Base-by-base conservation (phyloP, 2,113 vertebrate species). In the Oxyruncus cristatus region DNA sequence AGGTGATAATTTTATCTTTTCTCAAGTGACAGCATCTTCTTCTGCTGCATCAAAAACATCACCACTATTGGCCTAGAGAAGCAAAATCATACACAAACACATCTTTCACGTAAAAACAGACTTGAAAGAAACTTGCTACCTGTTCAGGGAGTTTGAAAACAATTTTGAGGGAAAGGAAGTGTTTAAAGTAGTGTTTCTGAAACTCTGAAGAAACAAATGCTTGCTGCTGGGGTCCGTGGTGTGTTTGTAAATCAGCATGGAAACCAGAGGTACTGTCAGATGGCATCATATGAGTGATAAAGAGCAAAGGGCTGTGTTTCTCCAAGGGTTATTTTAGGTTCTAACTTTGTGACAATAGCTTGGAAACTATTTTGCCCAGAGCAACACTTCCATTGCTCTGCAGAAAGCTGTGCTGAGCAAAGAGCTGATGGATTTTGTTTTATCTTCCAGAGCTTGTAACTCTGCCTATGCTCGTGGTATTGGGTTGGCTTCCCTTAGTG, bases 1-100 rank as follows among this genome's bases (percentile, higher is more conserved):
- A 96, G 96, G 96, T 94, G 86, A 76, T 97, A 94, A 96, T 97
- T 96, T 96, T 94, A 56, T 87, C 94, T 92, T 85, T 85, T 74
- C 94, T 90, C 4, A 2, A 94, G 61, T 96, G 94, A 96, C 96
- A 94, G 76, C 80, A 4, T 94, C 77, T 79, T 74, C 91, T 92
- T 9, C 76, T 79, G 70, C 86, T 92, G 83, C 86, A 91, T 92
- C 88, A 84, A 53, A 96, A 94, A 47, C 89, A 92, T 92, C 73
- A 75, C 61, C 67, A 53, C 63, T 95, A 93, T 92, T 95, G 96
- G 80, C 92, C 95, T 67, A 92, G 77, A 87, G 92, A 94, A 73
- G 80, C 65, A 68, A 58, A 93, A 87, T 75, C 86, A 8, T 73
- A 85, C 58, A 53, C 86, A 96, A 91, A 97, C 93, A 96, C 27